Evolutionary conservation across 2,797 vertebrate species (phyloP).

Genomic region (Enteromius unitaeniatus): DNA sequence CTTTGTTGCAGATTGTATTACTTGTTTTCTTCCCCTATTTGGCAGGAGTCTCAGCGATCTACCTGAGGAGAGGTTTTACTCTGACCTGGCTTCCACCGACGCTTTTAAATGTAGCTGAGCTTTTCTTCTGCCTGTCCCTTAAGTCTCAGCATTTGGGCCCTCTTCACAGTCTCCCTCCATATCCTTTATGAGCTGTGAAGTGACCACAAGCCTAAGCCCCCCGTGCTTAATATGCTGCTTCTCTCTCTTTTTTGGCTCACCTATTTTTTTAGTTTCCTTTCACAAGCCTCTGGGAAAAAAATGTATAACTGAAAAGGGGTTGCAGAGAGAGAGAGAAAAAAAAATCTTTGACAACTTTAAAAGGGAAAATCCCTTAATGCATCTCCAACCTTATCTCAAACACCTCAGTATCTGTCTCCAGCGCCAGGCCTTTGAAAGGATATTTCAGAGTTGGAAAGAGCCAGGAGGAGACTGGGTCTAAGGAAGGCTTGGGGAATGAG

Average conservation of each 20-base stretch:
- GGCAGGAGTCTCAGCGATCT: conserved; percentile 24
- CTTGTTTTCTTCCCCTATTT: conserved; percentile 33
- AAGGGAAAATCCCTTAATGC: conserved; percentile 87
- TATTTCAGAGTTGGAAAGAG: conserved; percentile 77
- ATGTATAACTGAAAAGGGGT: conserved; percentile 63
- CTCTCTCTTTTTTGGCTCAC: conserved; percentile 59
- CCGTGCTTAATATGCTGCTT: conserved; percentile 71
- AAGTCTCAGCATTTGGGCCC: conserved; percentile 71
- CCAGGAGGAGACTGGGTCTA: conserved; percentile 77
- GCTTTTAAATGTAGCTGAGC: conserved; percentile 30
- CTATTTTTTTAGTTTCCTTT: conserved; percentile 70
- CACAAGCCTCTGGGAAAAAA: conserved; percentile 81
- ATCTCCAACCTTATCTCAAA: conserved; percentile 87
- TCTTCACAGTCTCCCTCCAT: conserved; percentile 50
- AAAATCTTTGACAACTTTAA: conserved; percentile 80
- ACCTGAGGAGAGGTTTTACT: conserved; percentile 33
- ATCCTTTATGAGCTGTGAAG: conserved; percentile 82
- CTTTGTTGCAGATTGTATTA: conserved; percentile 68
- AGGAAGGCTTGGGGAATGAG: conserved; percentile 78
- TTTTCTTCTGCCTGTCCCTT: conserved; percentile 69
- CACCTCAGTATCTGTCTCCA: conserved; percentile 87
- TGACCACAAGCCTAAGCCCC: conserved; percentile 80
- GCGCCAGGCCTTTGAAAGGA: conserved; percentile 84
- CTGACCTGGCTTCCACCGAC: background rate
- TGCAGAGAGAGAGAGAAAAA: conserved; percentile 49